Base-by-base conservation (phyloP, 2,888 invertebrate species). In the Drosophila kanekoi region DNA sequence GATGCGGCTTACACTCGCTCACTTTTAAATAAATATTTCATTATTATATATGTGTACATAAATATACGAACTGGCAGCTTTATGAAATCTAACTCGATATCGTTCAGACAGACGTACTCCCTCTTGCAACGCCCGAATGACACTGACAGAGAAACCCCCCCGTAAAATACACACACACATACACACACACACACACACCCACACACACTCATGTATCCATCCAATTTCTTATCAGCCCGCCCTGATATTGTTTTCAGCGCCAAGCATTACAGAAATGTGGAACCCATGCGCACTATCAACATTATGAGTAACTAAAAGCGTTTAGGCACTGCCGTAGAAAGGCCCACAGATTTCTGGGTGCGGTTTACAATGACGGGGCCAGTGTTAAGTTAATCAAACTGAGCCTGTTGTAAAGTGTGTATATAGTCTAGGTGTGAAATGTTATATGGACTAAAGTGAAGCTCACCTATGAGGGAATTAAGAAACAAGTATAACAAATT, bases 11-110 rank as follows among this genome's bases (percentile, higher is more conserved):
- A 23, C 32, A 51, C 37, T 59, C 63, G 68, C 53, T 65, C 82
- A 82, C 82, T 82, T 61, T 32, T 18, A 63, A 64, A 40, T n/a
- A 48, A 35, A 61, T 33, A 62, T 62, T 58, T 53, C 60, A 69
- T 76, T 64, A 64, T 67, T 54, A n/a, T 40, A 49, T 43, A 40
- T 45, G 23, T 28, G 20, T 32, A 44, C 20, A 38, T 32, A 16
- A 35, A 16, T 35, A 13, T 41, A 18, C 32, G 14, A 28, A 38
- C 9, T 60, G 51, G 61, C 69, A 44, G 57, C 8, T 41, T 20
- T 20, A 3, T 8, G 11, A 75, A 53, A 41, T 63, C 38, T 43
- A 75, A 61, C 79, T 75, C 52, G 61, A 75, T 62, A 33, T 59
- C 32, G 13, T 33, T 54, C 11, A 13, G 18, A 40, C n/a, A 20